A percentile compares a stretch with the other conserved stretches of the same genome.
phyloP scores from a whole-genome alignment of 2,113 vertebrate species.

The Menura novaehollandiae region DNA sequence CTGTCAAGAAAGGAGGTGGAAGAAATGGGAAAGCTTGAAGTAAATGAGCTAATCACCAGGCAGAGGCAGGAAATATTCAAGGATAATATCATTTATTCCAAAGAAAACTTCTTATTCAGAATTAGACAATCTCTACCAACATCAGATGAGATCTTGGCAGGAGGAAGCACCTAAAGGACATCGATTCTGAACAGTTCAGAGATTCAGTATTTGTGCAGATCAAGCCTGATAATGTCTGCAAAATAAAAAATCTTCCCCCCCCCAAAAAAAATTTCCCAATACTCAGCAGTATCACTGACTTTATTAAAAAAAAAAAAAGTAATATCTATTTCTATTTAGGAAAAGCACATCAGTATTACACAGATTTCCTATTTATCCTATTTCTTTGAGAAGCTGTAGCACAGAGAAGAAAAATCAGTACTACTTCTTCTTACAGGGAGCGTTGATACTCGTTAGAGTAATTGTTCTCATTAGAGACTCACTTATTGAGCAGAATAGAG shows the following conservation, averaged over 20 bases:
- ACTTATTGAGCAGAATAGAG: not conserved
- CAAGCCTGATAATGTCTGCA: not conserved
- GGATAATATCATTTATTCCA: not conserved
- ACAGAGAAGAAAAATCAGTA: not conserved
- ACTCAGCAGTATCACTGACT: not conserved
- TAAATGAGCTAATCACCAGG: not conserved
- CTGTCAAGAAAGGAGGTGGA: not conserved
- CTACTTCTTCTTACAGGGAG: not conserved
- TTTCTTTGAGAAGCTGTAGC: not conserved
- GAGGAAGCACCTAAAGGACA: not conserved
- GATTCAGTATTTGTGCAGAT: not conserved
- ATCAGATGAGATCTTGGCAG: not conserved
- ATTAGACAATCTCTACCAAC: not conserved
- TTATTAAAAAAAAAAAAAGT: not conserved
- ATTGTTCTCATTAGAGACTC: not conserved
- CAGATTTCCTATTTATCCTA: not conserved
- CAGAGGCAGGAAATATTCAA: not conserved
- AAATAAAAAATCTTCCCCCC: not conserved
- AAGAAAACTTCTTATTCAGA: not conserved
- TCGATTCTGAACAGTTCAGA: not conserved
- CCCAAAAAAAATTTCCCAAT: not conserved
- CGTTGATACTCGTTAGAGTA: fast-evolving
- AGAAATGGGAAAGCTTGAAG: not conserved
- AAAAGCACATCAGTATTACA: not conserved
- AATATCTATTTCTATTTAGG: not conserved